A percentile compares a stretch with the other conserved stretches of the same genome.
These are phyloP conservation scores for Chloroclysta siterata DNA, from an alignment of 2,888 invertebrate genomes.

Conservation along the genomic window DNA sequence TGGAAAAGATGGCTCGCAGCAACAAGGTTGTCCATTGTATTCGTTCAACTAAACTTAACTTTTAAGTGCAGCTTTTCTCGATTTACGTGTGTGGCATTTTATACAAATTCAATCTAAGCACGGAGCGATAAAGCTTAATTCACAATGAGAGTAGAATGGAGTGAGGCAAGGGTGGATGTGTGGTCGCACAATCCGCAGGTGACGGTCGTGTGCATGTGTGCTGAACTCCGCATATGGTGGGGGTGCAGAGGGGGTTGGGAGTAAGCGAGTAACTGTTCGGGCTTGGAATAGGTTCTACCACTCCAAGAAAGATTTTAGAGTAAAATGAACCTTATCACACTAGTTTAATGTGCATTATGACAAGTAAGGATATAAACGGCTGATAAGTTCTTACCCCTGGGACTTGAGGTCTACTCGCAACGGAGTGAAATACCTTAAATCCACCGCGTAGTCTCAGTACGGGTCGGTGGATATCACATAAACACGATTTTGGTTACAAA, in stretches of 20 bases:
- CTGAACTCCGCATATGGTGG: conserved; percentile 75
- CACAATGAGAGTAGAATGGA: background rate
- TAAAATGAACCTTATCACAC: conserved; percentile 1
- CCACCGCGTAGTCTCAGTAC: background rate
- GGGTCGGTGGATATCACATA: background rate
- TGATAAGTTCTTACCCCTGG: background rate
- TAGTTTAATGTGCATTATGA: background rate
- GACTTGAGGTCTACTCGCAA: background rate
- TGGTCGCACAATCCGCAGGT: conserved; percentile 63
- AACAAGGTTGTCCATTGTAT: background rate
- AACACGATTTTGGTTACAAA: background rate
- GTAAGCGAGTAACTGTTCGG: conserved; percentile 76
- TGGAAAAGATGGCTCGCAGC: background rate
- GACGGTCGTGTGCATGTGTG: conserved; percentile 58
- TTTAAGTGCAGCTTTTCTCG: background rate
- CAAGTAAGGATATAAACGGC: background rate
- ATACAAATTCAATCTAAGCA: conserved; percentile 3
- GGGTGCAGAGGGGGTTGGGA: conserved; percentile 51
- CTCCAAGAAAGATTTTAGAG: background rate
- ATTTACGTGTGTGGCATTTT: background rate
- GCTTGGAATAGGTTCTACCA: conserved; percentile 56
- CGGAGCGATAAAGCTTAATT: conserved; percentile 4
- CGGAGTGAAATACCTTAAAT: background rate
- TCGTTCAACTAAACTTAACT: background rate
- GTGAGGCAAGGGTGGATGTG: conserved; percentile 41